Evolutionary conservation across 2,797 vertebrate species (phyloP).

Genomic region (Liasis olivaceus): DNA sequence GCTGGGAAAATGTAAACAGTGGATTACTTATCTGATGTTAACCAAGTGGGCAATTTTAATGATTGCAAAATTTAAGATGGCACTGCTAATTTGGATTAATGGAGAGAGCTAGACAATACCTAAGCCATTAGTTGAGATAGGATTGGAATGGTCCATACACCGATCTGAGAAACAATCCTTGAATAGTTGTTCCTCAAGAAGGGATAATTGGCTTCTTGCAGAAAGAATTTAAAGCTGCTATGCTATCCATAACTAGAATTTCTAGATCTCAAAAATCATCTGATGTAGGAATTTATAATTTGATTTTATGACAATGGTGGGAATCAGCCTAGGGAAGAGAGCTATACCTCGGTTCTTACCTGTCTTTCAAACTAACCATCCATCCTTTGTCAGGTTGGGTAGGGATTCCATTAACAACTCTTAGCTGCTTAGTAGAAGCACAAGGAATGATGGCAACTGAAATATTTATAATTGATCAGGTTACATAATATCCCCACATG

Average conservation of each 20-base stretch:
- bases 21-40: neutral
- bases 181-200: neutral
- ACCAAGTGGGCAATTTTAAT: neutral
- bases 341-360: constrained; percentile 63
- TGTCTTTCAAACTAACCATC: constrained; percentile 94
- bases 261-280: neutral
- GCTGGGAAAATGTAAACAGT: neutral
- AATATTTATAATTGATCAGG: constrained; percentile 37
- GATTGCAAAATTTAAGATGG: neutral
- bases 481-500: neutral
- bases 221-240: neutral
- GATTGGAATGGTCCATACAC: neutral
- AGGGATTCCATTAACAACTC: constrained; percentile 93
- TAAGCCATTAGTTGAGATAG: neutral
- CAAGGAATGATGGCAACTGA: constrained; percentile 77
- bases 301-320: too few relatives aligned
- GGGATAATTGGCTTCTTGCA: neutral
- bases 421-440: constrained; percentile 78
- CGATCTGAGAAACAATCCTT: neutral
- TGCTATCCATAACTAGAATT: neutral
- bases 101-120: neutral
- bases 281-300: neutral
- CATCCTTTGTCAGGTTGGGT: constrained; percentile 88
- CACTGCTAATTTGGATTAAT: neutral
- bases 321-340: neutral